Evolutionary conservation across 2,797 vertebrate genomes (phyloP), one percentile per base, ranked within the genome.

Genomic region (Danio aesculapii): DNA sequence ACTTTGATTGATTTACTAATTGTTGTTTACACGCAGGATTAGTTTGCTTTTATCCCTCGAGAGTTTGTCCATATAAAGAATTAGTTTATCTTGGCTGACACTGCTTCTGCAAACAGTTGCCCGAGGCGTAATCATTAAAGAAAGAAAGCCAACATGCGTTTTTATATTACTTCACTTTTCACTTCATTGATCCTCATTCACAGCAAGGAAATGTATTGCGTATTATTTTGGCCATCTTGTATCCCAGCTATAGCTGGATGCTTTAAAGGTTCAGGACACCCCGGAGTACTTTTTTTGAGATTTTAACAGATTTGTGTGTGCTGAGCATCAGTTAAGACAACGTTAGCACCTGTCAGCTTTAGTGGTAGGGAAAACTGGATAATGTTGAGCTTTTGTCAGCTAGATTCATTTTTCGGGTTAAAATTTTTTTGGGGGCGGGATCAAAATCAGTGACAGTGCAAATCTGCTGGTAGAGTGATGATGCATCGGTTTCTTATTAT

Each of bases 21-120:
- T 90, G 82, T 88, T 87, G 79, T 88, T 91, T 89, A 82, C 88
- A 85, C 87, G 77, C 87, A 78, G 87, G 83, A 90, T 88, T 86
- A 73, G 84, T 90, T 83, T 84, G 80, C 69, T 79, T 75, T 55
- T 85, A 71, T 79, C 61, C 61, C 72, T 77, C 68, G 52, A 83
- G 77, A 69, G 86, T 85, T 21, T n/a, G 76, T 86, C 81, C 39
- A 58, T 47, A 55, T 63, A 63, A 82, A 64, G 46, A 66, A 58
- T n/a, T n/a, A 17, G 64, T 67, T 17, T 16, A 55, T 66, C 49
- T 55, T 2, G 6, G 10, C 43, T 68, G 52, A 59, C 52, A 77
- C 52, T 19, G 21, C 7, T 39, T 58, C 6, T 19, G 46, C 16
- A 59, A 64, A 79, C 59, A n/a, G 58, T 46, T 71, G 58, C 12